These are phyloP conservation scores for Campoletis sonorensis DNA, from an alignment of 1,140 invertebrate genomes.

Conservation along the genomic window DNA sequence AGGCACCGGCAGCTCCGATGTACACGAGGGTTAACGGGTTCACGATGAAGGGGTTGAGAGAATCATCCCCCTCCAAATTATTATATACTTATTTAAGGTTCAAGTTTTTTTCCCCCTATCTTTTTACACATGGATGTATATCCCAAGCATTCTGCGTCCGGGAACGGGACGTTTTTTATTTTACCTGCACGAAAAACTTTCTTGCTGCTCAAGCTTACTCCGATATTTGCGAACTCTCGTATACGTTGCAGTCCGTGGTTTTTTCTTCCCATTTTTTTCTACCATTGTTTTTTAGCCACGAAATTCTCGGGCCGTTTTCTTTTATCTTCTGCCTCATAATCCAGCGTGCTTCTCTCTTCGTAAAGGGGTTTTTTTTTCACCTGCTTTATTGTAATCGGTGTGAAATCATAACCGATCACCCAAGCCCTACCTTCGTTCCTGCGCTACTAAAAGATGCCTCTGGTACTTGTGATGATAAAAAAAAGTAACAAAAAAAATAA, in stretches of 20 bases:
- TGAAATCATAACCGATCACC: slow-evolving; percentile 77
- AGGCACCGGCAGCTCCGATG: slow-evolving; percentile 9
- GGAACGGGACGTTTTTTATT: slow-evolving; percentile 65
- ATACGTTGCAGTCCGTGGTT: background rate
- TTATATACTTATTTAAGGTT: slow-evolving; percentile 77
- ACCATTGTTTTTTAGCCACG: slow-evolving; percentile 55
- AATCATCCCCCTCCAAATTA: slow-evolving; percentile 67
- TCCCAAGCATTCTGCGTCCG: slow-evolving; percentile 47
- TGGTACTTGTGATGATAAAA: slow-evolving; percentile 59
- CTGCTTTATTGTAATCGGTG: slow-evolving; percentile 75
- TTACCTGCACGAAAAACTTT: background rate
- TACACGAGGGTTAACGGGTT: slow-evolving; percentile 22
- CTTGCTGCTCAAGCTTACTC: background rate
- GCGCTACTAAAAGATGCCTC: slow-evolving; percentile 55
- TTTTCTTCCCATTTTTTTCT: slow-evolving; percentile 47
- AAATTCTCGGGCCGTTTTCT: slow-evolving; percentile 35
- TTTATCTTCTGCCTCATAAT: slow-evolving; percentile 19
- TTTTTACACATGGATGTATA: background rate
- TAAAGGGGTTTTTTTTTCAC: slow-evolving; percentile 23
- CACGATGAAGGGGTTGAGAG: slow-evolving; percentile 63
- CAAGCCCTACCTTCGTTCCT: slow-evolving; percentile 48
- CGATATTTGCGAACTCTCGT: background rate
- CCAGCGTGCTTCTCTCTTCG: slow-evolving; percentile 10
- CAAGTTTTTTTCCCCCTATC: slow-evolving; percentile 23
- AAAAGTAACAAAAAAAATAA: background rate